Percentiles rank a stretch among this genome's conserved stretches.
Evolutionary conservation across 2,888 invertebrate genomes (phyloP).

Genomic region (Cheilosia variabilis): DNA sequence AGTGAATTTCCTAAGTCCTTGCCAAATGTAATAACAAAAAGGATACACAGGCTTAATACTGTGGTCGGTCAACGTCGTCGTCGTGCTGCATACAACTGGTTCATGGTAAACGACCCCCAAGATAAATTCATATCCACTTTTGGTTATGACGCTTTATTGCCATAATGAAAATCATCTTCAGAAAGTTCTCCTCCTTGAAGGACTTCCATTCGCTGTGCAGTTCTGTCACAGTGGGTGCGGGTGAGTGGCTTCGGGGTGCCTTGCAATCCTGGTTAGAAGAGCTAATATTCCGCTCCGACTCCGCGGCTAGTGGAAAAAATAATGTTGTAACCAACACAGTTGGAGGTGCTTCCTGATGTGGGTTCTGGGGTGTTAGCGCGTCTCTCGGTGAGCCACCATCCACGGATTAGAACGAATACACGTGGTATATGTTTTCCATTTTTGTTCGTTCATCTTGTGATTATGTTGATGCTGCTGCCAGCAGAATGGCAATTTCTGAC

Average conservation of each 20-base stretch:
- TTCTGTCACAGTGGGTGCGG: constrained; percentile 32
- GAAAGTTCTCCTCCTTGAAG: constrained; percentile 64
- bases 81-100: constrained; percentile 36
- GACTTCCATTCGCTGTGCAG: constrained; percentile 24
- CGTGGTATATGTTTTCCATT: constrained; percentile 48
- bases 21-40: constrained; percentile 64
- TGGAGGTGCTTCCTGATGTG: constrained; percentile 61
- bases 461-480: constrained; percentile 60
- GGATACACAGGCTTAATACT: constrained; percentile 45
- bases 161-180: constrained; percentile 75
- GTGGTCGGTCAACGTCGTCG: constrained; percentile 19
- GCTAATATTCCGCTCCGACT: constrained; percentile 19
- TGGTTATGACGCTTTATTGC: constrained; percentile 74
- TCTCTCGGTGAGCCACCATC: constrained; percentile 19
- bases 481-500: constrained; percentile 66
- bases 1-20: constrained; percentile 39
- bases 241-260: no score
- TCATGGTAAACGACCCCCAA: constrained; percentile 51
- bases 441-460: constrained; percentile 57
- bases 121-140: constrained; percentile 76
- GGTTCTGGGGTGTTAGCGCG: constrained; percentile 46
- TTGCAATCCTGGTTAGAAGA: background rate
- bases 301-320: background rate
- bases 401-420: constrained; percentile 1
- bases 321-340: constrained; percentile 71